phyloP scores from a whole-genome alignment of 2,113 vertebrate genomes.

The Ciconia boyciana region DNA sequence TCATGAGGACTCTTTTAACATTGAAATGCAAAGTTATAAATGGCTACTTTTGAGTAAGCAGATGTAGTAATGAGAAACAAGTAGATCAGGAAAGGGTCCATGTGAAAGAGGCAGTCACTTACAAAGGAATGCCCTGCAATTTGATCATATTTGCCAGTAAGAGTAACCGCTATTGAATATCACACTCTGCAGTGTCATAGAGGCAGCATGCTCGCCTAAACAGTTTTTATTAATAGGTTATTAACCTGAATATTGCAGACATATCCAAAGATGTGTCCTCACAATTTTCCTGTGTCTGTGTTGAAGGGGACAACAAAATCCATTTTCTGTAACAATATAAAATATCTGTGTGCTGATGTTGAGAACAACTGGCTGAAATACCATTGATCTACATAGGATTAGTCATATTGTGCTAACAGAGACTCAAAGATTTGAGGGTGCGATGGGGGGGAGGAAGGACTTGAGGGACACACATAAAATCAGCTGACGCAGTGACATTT shows the following conservation, averaged over 20 bases:
- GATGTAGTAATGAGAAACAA: neutral
- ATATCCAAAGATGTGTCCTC: neutral
- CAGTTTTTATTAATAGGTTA: neutral
- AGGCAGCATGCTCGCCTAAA: neutral
- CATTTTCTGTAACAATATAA: neutral
- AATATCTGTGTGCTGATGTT: neutral
- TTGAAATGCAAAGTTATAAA: neutral
- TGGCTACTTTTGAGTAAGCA: neutral
- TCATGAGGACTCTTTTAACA: neutral
- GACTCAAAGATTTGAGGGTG: neutral
- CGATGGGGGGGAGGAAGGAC: fast-evolving
- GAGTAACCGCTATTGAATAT: neutral
- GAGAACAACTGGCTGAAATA: neutral
- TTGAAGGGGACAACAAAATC: neutral
- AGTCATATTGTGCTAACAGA: neutral
- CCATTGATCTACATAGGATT: neutral
- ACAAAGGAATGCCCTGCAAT: neutral
- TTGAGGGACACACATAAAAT: neutral
- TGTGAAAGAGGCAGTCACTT: neutral
- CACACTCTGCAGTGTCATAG: neutral
- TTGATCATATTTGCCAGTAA: neutral
- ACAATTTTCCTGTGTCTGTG: neutral
- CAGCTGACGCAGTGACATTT: neutral
- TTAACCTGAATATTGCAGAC: neutral
- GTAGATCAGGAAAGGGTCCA: neutral